Conservation (phyloP, 2,797 vertebrate species). For the Arrhamphus sclerolepis region DNA sequence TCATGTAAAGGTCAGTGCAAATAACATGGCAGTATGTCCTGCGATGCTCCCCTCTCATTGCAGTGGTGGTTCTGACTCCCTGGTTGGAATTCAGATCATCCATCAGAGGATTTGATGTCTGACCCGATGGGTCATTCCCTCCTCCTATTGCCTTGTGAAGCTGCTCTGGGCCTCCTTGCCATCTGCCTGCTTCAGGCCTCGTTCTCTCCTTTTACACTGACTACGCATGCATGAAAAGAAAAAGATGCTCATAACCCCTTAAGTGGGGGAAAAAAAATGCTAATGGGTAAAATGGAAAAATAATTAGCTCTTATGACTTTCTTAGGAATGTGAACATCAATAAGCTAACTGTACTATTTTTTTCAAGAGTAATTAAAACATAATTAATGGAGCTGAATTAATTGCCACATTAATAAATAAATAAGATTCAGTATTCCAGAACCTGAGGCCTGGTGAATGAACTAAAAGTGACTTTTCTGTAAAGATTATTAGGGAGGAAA, state of each 20-base stretch:
- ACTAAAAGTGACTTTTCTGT: too few relatives aligned
- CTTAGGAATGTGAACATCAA: too few relatives aligned
- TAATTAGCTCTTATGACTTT: background rate
- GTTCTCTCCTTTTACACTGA: constrained; percentile 6
- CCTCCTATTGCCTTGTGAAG: constrained; percentile 20
- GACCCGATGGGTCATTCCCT: constrained; percentile 13
- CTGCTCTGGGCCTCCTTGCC: constrained; percentile 28
- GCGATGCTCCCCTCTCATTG: constrained; percentile 14
- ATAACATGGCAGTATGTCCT: constrained; percentile 2
- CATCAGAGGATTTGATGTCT: constrained; percentile 29
- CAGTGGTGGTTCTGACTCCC: constrained; percentile 9
- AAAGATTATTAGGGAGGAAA: too few relatives aligned
- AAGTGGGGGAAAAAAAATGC: background rate
- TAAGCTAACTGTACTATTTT: too few relatives aligned
- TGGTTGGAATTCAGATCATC: constrained; percentile 20
- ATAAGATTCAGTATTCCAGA: too few relatives aligned
- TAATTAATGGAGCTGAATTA: too few relatives aligned
- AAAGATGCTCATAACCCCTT: background rate
- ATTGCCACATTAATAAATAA: too few relatives aligned
- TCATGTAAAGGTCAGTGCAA: constrained; percentile 8
- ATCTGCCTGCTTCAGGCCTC: constrained; percentile 48
- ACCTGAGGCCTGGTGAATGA: too few relatives aligned
- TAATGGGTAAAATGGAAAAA: background rate
- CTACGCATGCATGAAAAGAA: background rate
- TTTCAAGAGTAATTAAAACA: too few relatives aligned